Evolutionary conservation across 1,140 invertebrate species (phyloP), one percentile per base, ranked within the genome.

Genomic region (Drosophila serrata): DNA sequence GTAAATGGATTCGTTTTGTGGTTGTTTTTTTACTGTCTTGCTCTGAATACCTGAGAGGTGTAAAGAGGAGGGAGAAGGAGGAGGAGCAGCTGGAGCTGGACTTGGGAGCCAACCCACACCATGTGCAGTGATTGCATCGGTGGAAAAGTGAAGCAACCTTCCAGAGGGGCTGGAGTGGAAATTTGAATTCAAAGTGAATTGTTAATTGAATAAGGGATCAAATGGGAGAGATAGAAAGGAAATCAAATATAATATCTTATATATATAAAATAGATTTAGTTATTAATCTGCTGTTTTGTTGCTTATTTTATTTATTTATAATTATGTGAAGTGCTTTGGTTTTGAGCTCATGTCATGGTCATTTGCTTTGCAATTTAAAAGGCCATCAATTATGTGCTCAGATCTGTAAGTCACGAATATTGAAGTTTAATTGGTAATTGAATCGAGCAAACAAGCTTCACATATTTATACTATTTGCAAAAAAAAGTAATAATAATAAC

Each of bases 21-120:
- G 60, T 48, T 39, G 68, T 33, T 33, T 19, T 19, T 39, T 53
- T 22, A 43, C 55, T 60, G 87, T 91, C 81, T 91, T 91, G 87
- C 87, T 91, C 87, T 91, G 82, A 87, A 91, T 91, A 91, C 77
- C 67, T 56, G 55, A 9, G 13, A 53, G 31, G 19, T 35, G 49
- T 7, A 22, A 46, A 24, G 19, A 15, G 37, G 22, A 31, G 67
- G 46, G 3, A 6, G 19, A 0, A 1, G 45, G 15, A 12, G 51
- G 6, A 17, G 45, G 8, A 27, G 46, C 8, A 29, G 45, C 15
- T n/a, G 33, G 15, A 51, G 45, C 33, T 45, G 19, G 39, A 46
- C 19, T 13, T 45, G 11, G 42, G 4, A 46, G 45, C 15, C 46
- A 24, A 31, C 7, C 43, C 37, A 24, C 57, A 24, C 57, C 49